These are phyloP conservation scores for Poeciliopsis gracilis DNA, from an alignment of 2,797 vertebrate genomes.

Conservation along the genomic window DNA sequence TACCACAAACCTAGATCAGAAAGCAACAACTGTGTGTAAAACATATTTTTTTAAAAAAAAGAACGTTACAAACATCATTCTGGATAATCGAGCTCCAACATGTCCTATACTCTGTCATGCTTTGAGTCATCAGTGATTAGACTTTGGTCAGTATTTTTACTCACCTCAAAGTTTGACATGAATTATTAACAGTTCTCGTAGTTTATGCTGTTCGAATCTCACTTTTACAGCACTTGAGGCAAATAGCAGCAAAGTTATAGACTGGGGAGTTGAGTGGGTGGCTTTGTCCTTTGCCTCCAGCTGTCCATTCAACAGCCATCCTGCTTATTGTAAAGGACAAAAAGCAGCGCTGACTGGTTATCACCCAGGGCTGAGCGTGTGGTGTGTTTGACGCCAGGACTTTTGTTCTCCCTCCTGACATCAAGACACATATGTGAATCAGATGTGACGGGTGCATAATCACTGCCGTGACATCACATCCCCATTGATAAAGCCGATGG, in stretches of 20 bases:
- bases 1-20: neutral
- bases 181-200: constrained; percentile 3
- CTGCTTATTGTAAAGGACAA: constrained; percentile 60
- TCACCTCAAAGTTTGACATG: constrained; percentile 3
- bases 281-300: constrained; percentile 49
- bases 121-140: constrained; percentile 6
- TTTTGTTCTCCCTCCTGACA: constrained; percentile 60
- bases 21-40: neutral
- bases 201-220: neutral
- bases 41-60: no score
- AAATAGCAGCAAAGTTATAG: constrained; percentile 29
- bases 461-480: constrained; percentile 72
- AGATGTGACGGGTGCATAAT: constrained; percentile 70
- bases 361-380: constrained; percentile 63
- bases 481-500: constrained; percentile 71
- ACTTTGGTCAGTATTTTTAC: constrained; percentile 16
- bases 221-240: constrained; percentile 37
- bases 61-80: neutral
- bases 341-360: constrained; percentile 68
- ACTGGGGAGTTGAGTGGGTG: constrained; percentile 22
- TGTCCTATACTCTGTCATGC: neutral
- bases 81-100: neutral
- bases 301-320: constrained; percentile 41
- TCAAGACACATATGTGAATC: constrained; percentile 66
- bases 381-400: constrained; percentile 58